Base-by-base conservation (phyloP, 2,797 vertebrate species). In the Ibycter americanus region DNA sequence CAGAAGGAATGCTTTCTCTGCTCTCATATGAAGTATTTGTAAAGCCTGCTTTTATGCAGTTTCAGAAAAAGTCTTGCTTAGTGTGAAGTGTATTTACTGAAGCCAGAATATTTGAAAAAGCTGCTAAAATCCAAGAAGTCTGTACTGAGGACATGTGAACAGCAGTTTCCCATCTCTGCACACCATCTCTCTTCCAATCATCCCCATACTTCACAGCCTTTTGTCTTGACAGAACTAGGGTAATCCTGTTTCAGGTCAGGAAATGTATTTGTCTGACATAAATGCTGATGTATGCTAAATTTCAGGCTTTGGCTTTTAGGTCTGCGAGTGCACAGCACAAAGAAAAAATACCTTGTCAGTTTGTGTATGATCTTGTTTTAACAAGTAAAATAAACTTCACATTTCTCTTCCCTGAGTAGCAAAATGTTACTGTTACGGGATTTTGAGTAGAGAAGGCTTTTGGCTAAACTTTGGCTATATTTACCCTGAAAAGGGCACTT, bases 191-290 rank as follows among this genome's bases (percentile, higher is more conserved):
- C 66, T 87, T 84, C 54, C 56, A 80, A 3, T 91, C 79, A 89
- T 95, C 13, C 38, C 65, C 36, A 51, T 73, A 56, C 65, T 79
- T 94, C 56, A 86, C 17, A 76, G 84, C 54, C 80, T 95, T 95
- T 95, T 54, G 95, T 96, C 85, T 72, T 96, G 93, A 93, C 96
- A 93, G 92, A 97, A 95, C 83, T 96, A 80, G 96, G 93, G 89
- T 96, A 96, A 94, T 96, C 96, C 87, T 67, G n/a, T 95, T 96
- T 87, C 87, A 95, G 89, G 91, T 96, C 89, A 83, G 82, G 93
- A 82, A 90, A 6, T 47, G 18, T 77, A 61, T 90, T 88, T 90
- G 87, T 86, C 72, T 94, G 90, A 91, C 85, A 89, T 55, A 81
- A 92, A 72, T 89, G 93, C 90, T 95, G 89, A 95, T 74, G 62